Conservation (phyloP, 2,113 vertebrate species). For the Mandrillus leucophaeus region DNA sequence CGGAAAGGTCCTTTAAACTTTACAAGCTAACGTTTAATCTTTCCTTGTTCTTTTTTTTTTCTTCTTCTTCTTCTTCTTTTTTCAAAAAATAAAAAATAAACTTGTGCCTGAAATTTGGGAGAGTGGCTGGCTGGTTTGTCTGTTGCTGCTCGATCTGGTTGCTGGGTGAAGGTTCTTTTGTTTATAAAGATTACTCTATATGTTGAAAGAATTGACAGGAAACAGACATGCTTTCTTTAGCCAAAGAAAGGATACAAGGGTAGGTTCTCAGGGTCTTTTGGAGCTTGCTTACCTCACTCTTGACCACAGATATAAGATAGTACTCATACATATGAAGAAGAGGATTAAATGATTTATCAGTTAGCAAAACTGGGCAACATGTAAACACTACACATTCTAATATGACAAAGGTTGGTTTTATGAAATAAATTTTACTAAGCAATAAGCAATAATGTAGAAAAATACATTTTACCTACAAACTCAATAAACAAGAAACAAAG, state of each 20-base stretch:
- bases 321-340: slow-evolving; percentile 85
- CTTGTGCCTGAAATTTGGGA: slow-evolving; percentile 77
- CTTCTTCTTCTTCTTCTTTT: not conserved
- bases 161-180: slow-evolving; percentile 70
- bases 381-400: slow-evolving; percentile 89
- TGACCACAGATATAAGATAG: slow-evolving; percentile 80
- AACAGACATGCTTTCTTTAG: slow-evolving; percentile 80
- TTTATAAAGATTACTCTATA: slow-evolving; percentile 77
- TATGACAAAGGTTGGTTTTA: slow-evolving; percentile 90
- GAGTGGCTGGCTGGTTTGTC: slow-evolving; percentile 55
- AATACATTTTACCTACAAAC: slow-evolving; percentile 93
- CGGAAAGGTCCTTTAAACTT: slow-evolving; percentile 73
- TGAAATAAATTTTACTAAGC: slow-evolving; percentile 92
- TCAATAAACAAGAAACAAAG: slow-evolving; percentile 90
- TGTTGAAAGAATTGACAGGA: slow-evolving; percentile 79
- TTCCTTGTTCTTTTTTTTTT: slow-evolving; percentile 26
- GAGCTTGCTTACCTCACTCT: slow-evolving; percentile 69
- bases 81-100: slow-evolving; percentile 20
- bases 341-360: slow-evolving; percentile 86
- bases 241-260: slow-evolving; percentile 65
- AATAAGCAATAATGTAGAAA: slow-evolving; percentile 92
- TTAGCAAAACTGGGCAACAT: slow-evolving; percentile 83
- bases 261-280: slow-evolving; percentile 59
- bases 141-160: slow-evolving; percentile 70
- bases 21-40: slow-evolving; percentile 66